These are phyloP conservation scores for Bradypodion ventrale DNA, from an alignment of 2,797 vertebrate species.

Conservation along the genomic window DNA sequence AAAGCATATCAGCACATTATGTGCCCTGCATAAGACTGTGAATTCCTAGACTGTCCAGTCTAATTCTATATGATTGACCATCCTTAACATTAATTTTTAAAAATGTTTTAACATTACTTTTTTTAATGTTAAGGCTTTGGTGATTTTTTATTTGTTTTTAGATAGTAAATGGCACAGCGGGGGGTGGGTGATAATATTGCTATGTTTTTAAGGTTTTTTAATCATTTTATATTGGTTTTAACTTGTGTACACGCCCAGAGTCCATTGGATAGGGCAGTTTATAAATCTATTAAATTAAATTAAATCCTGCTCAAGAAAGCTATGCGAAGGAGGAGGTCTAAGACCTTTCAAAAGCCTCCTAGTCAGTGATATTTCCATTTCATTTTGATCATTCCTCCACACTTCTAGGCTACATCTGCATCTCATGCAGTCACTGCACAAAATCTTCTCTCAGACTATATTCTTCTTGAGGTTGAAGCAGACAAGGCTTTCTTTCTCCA, in stretches of 20 bases:
- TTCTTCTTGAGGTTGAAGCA: neutral
- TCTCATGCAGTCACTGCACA: fast-evolving
- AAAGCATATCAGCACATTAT: neutral
- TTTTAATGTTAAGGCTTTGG: too few species aligned
- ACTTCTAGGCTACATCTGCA: conserved; percentile 20
- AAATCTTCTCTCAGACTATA: conserved; percentile 10
- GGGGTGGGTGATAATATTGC: too few species aligned
- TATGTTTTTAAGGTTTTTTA: too few species aligned
- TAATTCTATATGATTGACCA: neutral
- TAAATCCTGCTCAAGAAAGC: neutral
- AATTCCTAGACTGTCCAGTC: neutral
- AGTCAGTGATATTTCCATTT: neutral
- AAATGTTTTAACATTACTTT: too few species aligned
- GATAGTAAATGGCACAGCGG: too few species aligned
- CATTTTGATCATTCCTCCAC: conserved; percentile 11
- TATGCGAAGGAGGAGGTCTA: neutral
- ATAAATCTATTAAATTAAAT: too few species aligned
- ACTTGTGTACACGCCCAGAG: too few species aligned
- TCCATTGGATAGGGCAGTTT: too few species aligned
- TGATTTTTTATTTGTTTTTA: too few species aligned
- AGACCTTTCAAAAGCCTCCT: neutral
- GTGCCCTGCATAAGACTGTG: neutral
- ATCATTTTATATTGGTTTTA: too few species aligned
- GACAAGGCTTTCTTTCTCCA: conserved; percentile 43
- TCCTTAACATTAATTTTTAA: too few species aligned